These are phyloP conservation scores for Sinocyclocheilus rhinocerous DNA, from an alignment of 2,113 vertebrate species.

Conservation along the genomic window DNA sequence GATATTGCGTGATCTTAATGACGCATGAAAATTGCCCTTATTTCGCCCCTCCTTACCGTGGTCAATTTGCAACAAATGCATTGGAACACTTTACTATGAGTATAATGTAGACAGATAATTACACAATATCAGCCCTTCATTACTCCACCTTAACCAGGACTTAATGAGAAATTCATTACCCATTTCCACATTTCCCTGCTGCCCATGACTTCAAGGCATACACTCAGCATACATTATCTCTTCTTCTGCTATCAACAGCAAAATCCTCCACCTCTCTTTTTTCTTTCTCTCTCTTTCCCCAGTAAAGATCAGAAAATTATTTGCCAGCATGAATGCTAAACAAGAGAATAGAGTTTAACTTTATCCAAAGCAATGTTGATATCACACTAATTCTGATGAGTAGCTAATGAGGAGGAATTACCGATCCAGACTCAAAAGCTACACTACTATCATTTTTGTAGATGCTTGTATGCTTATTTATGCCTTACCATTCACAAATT, in stretches of 20 bases:
- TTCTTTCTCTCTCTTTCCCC: background rate
- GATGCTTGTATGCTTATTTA: no score
- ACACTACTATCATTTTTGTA: no score
- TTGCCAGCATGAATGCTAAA: conserved; percentile 6
- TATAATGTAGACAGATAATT: conserved; percentile 56
- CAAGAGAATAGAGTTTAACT: conserved; percentile 8
- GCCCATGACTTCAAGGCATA: conserved; percentile 50
- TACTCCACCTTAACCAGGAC: conserved; percentile 50
- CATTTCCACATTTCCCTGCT: conserved; percentile 50
- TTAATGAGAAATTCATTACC: conserved; percentile 59
- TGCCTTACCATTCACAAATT: no score
- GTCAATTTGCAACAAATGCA: conserved; percentile 58
- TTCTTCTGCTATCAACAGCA: conserved; percentile 44
- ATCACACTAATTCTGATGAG: conserved; percentile 6
- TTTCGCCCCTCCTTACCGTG: conserved; percentile 45
- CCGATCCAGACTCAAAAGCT: background rate
- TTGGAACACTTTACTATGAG: conserved; percentile 54
- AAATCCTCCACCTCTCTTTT: conserved; percentile 3
- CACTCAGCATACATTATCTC: conserved; percentile 46
- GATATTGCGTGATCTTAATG: conserved; percentile 48
- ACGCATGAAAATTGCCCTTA: conserved; percentile 47
- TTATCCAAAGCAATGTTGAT: conserved; percentile 19
- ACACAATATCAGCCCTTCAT: conserved; percentile 53
- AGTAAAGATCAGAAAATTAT: conserved; percentile 28
- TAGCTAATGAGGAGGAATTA: background rate